These are phyloP conservation scores for Argyresthia albistria DNA, from an alignment of 2,888 invertebrate genomes.

Conservation along the genomic window DNA sequence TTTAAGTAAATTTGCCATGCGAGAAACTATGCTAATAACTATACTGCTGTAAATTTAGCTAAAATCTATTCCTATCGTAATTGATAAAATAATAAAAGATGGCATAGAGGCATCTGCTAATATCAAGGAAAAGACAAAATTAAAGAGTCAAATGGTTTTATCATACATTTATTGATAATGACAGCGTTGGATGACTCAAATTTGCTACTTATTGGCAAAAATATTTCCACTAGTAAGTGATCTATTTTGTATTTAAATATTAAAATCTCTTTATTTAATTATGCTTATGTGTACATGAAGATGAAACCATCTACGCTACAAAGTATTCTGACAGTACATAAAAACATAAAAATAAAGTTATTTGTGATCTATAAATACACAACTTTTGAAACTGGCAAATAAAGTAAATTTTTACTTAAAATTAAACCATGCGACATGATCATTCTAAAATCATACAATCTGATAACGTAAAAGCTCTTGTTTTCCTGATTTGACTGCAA, in stretches of 20 bases:
- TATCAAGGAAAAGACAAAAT: slow-evolving; percentile 21
- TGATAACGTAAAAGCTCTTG: slow-evolving; percentile 48
- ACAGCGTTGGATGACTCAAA: slow-evolving; percentile 70
- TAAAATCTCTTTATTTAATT: slow-evolving; percentile 63
- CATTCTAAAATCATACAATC: slow-evolving; percentile 33
- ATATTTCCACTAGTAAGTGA: slow-evolving; percentile 67
- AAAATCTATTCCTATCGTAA: too few relatives aligned
- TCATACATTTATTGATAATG: slow-evolving; percentile 72
- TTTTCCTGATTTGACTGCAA: slow-evolving; percentile 56
- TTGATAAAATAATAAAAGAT: too few relatives aligned
- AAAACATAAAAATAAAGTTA: slow-evolving; percentile 50
- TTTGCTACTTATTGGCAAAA: slow-evolving; percentile 68
- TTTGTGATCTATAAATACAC: slow-evolving; percentile 51
- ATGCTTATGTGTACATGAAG: slow-evolving; percentile 56
- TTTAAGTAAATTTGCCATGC: too few relatives aligned
- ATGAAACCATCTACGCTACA: slow-evolving; percentile 59
- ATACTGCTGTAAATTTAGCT: too few relatives aligned
- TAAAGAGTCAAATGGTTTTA: slow-evolving; percentile 36
- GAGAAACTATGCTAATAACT: too few relatives aligned
- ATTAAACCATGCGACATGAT: slow-evolving; percentile 39
- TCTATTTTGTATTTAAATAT: slow-evolving; percentile 64
- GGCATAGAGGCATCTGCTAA: too few relatives aligned
- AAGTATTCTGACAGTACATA: slow-evolving; percentile 50
- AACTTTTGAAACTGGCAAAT: slow-evolving; percentile 46
- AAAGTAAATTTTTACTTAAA: slow-evolving; percentile 41